Percentiles rank a stretch among this genome's conserved stretches.
phyloP scores from a whole-genome alignment of 2,888 invertebrate species.

The Andrena fulva region DNA sequence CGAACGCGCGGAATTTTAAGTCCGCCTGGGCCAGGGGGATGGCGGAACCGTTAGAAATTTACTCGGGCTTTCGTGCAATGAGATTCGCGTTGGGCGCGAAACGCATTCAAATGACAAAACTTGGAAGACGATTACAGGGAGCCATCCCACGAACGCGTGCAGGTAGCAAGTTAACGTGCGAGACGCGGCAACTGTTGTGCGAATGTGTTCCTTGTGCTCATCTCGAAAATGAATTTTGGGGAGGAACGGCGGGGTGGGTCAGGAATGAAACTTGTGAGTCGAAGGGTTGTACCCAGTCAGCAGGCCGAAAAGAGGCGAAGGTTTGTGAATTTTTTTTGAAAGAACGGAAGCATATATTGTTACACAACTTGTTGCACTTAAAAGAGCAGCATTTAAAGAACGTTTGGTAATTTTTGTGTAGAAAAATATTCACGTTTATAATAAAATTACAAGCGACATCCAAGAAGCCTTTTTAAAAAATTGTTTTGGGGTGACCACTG shows the following conservation, averaged over 20 bases:
- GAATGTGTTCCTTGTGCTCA: neutral
- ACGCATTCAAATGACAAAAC: constrained; percentile 11
- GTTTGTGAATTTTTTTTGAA: too few species aligned
- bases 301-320: too few species aligned
- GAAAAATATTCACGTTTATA: too few species aligned
- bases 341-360: too few species aligned
- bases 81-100: neutral
- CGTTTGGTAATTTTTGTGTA: too few species aligned
- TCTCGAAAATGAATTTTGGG: neutral
- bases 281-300: too few species aligned
- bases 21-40: neutral
- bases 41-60: constrained; percentile 4
- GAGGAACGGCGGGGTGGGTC: neutral
- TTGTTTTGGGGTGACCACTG: too few species aligned
- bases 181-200: neutral
- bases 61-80: neutral
- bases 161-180: neutral
- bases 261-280: neutral
- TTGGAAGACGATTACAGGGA: neutral
- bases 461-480: too few species aligned
- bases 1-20: constrained; percentile 49
- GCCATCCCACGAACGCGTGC: neutral
- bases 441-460: too few species aligned
- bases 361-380: too few species aligned
- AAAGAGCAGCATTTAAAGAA: too few species aligned